phyloP scores from a whole-genome alignment of 1,140 invertebrate species.

The Pogonomyrmex barbatus region DNA sequence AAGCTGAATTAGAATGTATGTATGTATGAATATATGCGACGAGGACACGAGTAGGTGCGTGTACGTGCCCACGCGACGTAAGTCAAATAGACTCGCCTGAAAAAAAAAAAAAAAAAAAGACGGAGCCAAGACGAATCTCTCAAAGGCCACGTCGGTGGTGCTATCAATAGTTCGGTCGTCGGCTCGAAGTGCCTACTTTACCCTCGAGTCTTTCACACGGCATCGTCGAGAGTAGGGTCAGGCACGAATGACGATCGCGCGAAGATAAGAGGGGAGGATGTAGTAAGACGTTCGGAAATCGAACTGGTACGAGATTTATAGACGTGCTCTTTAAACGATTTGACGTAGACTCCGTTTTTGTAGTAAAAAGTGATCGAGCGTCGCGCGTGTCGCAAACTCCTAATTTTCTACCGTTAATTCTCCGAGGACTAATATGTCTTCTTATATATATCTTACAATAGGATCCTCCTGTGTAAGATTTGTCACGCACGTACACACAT shows the following conservation, averaged over 20 bases:
- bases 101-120: conserved; percentile 51
- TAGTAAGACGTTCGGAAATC: conserved; percentile 9
- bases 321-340: background rate
- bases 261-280: conserved; percentile 36
- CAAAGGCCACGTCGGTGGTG: conserved; percentile 73
- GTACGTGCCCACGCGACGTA: conserved; percentile 4
- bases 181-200: conserved; percentile 68
- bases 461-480: background rate
- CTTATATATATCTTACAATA: background rate
- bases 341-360: background rate
- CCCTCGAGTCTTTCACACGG: conserved; percentile 68
- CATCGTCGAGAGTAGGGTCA: conserved; percentile 62
- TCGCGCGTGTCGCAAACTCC: background rate
- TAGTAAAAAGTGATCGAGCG: background rate
- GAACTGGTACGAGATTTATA: background rate
- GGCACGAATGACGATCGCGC: conserved; percentile 54
- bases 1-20: background rate
- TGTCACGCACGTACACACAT: background rate
- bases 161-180: conserved; percentile 76
- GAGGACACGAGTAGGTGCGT: background rate
- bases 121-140: conserved; percentile 72
- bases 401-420: background rate
- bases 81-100: conserved; percentile 30
- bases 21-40: too few relatives aligned
- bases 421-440: background rate